Evolutionary conservation across 2,888 invertebrate genomes (phyloP), one percentile per base, ranked within the genome.

Genomic region (Morpho helenor): DNA sequence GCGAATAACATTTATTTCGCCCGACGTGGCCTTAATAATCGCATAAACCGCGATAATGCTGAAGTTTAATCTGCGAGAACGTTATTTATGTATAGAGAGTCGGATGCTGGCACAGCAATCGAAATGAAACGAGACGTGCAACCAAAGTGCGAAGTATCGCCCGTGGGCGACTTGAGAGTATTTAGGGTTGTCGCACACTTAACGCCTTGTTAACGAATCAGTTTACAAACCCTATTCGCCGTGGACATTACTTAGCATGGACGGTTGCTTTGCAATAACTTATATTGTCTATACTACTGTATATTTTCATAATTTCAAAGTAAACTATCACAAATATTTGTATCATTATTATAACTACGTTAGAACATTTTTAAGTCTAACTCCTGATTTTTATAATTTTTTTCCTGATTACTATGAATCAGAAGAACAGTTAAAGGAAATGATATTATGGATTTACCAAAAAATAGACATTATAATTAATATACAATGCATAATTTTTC

Each of bases 81-180:
- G 71, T 73, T 71, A 70, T 68, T 74, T 76, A 72, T 76, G 75
- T 76, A 73, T 71, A 73, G 71, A 68, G 68, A 69, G 71, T 75
- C 75, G 71, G 72, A 71, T 73, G 72, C 74, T 75, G 72, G 73
- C 69, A 63, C 64, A 69, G 74, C 75, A 78, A 77, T 77, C 74
- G 76, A 43, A 41, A 49, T 71, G 72, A 71, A 73, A 77, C 74
- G 77, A 76, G 75, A 73, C 70, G 68, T 68, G 76, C 78, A 74
- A 74, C 73, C 73, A 72, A 76, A 74, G 77, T 72, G 80, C 75
- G 76, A 81, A 77, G 72, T 72, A 71, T 69, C 68, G 49, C 52
- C 54, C 54, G 72, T 68, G 71, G 76, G 73, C 72, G 66, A 54
- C 48, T 43, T 22, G 31, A 31, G 48, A n/a, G 42, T 7, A 43